phyloP scores from a whole-genome alignment of 2,888 invertebrate genomes.

The Folsomia manolachei region DNA sequence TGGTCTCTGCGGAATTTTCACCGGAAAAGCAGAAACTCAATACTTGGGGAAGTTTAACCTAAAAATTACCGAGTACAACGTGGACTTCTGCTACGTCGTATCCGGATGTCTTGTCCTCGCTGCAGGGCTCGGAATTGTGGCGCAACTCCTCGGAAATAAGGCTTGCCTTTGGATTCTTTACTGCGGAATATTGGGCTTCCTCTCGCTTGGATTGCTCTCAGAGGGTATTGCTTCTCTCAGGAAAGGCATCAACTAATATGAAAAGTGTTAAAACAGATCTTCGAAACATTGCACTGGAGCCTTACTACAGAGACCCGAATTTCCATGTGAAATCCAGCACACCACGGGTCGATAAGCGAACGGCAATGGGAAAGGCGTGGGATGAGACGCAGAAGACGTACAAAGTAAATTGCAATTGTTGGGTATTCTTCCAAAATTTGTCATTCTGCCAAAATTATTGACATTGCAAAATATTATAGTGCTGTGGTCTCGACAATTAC shows the following conservation, averaged over 20 bases:
- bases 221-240: constrained; percentile 16
- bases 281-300: not conserved
- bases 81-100: not conserved
- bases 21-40: not conserved
- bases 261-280: not conserved
- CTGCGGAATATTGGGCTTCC: constrained; percentile 20
- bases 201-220: constrained; percentile 16
- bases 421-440: not conserved
- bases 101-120: not conserved
- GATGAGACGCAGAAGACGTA: not conserved
- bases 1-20: not conserved
- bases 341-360: not conserved
- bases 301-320: not conserved
- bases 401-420: not conserved
- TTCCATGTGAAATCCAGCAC: not conserved
- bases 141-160: constrained; percentile 1
- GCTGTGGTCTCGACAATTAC: constrained; percentile 30
- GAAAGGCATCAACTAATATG: not conserved
- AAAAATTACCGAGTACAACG: not conserved
- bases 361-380: not conserved
- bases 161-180: constrained; percentile 18
- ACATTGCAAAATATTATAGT: constrained; percentile 1
- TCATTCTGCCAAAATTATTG: not conserved
- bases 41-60: not conserved
- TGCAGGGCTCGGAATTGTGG: not conserved